Percentiles rank a stretch among this genome's conserved stretches.
These are phyloP conservation scores for Drosophila busckii DNA, from an alignment of 1,140 invertebrate genomes.

Conservation along the genomic window DNA sequence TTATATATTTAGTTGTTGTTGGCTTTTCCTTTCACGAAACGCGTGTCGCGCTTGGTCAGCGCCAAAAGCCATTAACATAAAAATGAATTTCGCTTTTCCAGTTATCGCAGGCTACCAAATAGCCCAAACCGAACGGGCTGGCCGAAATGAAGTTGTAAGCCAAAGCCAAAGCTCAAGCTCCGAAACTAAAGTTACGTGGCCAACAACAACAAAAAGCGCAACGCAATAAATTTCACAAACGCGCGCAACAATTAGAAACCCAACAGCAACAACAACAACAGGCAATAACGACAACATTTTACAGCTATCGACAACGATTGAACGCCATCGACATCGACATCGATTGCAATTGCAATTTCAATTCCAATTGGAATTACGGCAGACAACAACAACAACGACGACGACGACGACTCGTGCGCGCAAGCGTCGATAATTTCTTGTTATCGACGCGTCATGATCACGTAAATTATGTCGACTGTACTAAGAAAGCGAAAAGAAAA, in stretches of 20 bases:
- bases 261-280: slow-evolving; percentile 29
- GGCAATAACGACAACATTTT: slow-evolving; percentile 21
- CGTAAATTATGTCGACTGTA: slow-evolving; percentile 75
- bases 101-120: slow-evolving; percentile 66
- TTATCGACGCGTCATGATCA: slow-evolving; percentile 74
- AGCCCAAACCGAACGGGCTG: slow-evolving; percentile 23
- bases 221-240: slow-evolving; percentile 76
- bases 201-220: slow-evolving; percentile 35
- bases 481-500: slow-evolving; percentile 16
- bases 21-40: slow-evolving; percentile 73
- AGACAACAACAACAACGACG: slow-evolving; percentile 18
- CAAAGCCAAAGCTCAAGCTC: neutral
- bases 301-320: slow-evolving; percentile 39
- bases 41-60: slow-evolving; percentile 47
- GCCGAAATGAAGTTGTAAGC: slow-evolving; percentile 70
- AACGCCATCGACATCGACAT: slow-evolving; percentile 37
- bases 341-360: slow-evolving; percentile 27
- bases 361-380: slow-evolving; percentile 2
- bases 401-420: slow-evolving; percentile 43
- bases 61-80: slow-evolving; percentile 65
- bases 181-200: slow-evolving; percentile 6
- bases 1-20: too few relatives aligned
- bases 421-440: slow-evolving; percentile 71
- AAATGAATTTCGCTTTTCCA: slow-evolving; percentile 71
- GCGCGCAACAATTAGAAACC: slow-evolving; percentile 74